Evolutionary conservation across 30 jellyfish, hydroid and myxozoan genomes (phyloP).

Genomic region (Morbakka virulenta): DNA sequence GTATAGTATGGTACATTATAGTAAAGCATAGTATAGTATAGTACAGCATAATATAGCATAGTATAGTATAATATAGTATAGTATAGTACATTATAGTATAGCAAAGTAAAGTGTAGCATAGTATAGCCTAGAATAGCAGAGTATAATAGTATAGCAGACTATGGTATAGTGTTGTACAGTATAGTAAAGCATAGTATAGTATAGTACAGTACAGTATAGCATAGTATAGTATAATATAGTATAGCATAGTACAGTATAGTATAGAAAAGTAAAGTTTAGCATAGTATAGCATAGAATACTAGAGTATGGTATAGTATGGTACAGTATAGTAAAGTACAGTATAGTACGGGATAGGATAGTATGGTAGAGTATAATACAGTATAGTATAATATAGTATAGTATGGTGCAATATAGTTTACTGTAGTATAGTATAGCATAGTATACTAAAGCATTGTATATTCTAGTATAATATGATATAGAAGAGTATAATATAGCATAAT

Average conservation of each 20-base stretch:
- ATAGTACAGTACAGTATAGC: not conserved
- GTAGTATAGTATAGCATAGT: not conserved
- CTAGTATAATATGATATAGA: not conserved
- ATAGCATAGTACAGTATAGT: not conserved
- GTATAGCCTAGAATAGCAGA: too few species aligned
- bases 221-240: not conserved
- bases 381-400: not conserved
- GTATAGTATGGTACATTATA: too few species aligned
- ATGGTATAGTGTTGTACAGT: not conserved
- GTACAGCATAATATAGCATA: too few species aligned
- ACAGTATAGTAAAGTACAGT: not conserved
- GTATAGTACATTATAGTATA: too few species aligned
- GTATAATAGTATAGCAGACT: too few species aligned
- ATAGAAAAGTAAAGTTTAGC: not conserved
- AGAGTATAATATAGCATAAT: not conserved
- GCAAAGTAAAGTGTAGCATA: too few species aligned
- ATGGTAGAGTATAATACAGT: not conserved
- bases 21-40: too few species aligned
- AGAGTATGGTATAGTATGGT: not conserved
- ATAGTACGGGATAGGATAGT: not conserved
- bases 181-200: not conserved
- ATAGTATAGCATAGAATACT: not conserved
- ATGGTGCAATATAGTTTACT: not conserved
- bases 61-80: too few species aligned
- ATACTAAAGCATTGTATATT: not conserved